Conservation (phyloP, 2,888 invertebrate species). For the Tetragonisca angustula region DNA sequence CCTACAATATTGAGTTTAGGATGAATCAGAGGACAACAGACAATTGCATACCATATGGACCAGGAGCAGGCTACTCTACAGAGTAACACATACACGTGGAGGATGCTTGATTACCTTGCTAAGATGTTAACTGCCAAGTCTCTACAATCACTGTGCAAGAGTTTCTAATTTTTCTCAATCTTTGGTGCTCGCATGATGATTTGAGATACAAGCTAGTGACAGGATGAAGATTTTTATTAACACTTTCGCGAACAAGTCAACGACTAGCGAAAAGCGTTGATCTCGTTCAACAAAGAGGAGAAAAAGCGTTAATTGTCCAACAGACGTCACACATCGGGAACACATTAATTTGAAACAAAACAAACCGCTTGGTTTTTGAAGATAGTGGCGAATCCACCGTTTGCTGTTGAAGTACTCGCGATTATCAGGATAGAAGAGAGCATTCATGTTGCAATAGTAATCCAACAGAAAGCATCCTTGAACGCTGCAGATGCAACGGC, state of each 20-base stretch:
- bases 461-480: slow-evolving; percentile 87
- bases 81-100: slow-evolving; percentile 6
- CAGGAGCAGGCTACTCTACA: slow-evolving; percentile 21
- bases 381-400: slow-evolving; percentile 83
- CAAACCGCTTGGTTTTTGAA: slow-evolving; percentile 82
- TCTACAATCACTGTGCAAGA: neutral
- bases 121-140: neutral
- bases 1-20: slow-evolving; percentile 11
- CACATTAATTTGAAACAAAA: slow-evolving; percentile 79
- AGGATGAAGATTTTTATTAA: neutral
- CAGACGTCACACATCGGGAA: slow-evolving; percentile 82
- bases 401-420: slow-evolving; percentile 87
- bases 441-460: slow-evolving; percentile 86
- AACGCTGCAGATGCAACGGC: slow-evolving; percentile 86
- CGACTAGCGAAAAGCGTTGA: neutral
- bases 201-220: neutral
- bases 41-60: slow-evolving; percentile 4
- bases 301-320: slow-evolving; percentile 44
- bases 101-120: neutral
- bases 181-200: neutral
- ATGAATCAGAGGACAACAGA: neutral
- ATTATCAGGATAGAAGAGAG: slow-evolving; percentile 83
- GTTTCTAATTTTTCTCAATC: neutral
- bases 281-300: neutral
- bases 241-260: neutral